Conservation (phyloP, 2,888 invertebrate genomes). For the Catocala sponsa region DNA sequence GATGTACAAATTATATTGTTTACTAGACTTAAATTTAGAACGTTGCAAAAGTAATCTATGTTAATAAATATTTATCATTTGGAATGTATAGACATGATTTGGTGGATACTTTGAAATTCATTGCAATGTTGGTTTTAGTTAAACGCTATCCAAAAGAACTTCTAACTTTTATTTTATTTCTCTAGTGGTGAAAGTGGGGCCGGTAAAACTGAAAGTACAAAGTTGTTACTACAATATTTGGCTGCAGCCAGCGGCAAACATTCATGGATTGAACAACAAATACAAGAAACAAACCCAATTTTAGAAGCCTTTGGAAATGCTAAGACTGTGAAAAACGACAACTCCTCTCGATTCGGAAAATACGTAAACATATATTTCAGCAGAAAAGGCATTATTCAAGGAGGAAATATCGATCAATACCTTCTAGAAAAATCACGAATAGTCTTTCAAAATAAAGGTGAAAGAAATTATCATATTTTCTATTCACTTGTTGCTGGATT, state of each 20-base stretch:
- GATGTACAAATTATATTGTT: too few relatives aligned
- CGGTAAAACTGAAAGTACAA: conserved; percentile 98
- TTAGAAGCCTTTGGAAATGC: conserved; percentile 99
- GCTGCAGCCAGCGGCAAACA: conserved; percentile 98
- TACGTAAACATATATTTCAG: conserved; percentile 97
- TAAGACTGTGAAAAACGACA: conserved; percentile 98
- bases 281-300: conserved; percentile 98
- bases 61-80: too few relatives aligned
- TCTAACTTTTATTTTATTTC: conserved; percentile 9
- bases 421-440: conserved; percentile 97
- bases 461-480: conserved; percentile 98
- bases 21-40: too few relatives aligned
- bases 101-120: too few relatives aligned
- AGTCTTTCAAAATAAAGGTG: conserved; percentile 95
- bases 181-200: conserved; percentile 98
- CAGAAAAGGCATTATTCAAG: conserved; percentile 94
- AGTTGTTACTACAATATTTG: conserved; percentile 96
- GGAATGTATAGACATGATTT: too few relatives aligned
- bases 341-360: conserved; percentile 98
- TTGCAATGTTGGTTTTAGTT: not conserved
- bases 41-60: too few relatives aligned
- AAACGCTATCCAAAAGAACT: too few relatives aligned
- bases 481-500: conserved; percentile 96
- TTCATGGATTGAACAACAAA: conserved; percentile 99
- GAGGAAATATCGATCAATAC: conserved; percentile 98